Base-by-base conservation (phyloP, 2,797 vertebrate species). In the Liparis tanakae region DNA sequence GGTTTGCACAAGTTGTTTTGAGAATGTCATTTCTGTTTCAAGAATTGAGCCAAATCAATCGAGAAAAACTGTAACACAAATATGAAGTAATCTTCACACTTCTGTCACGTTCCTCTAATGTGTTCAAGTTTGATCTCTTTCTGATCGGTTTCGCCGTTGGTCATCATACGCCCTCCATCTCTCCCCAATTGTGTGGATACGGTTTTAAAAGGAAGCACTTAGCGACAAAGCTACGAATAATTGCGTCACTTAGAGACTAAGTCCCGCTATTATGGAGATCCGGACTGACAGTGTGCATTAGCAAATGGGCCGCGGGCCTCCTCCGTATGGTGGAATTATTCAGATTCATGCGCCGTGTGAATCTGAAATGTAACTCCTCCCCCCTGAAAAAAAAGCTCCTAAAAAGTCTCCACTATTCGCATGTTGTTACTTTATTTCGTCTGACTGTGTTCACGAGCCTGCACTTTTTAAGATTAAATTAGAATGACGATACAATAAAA, bases 191-290 rank as follows among this genome's bases (percentile, higher is more conserved):
- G 80, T 85, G 74, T 76, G 78, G 73, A 76, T 81, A 72, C 63
- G 83, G 60, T 82, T 89, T 86, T 87, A 85, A 89, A 30, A 88
- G 76, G 85, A 88, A 87, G 83, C 88, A 88, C 86, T 90, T 89
- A 80, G 81, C 64, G 73, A 63, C 85, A 78, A 88, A 90, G 84
- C 79, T 86, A 79, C 57, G 53, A 88, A 88, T 88, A 88, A 86
- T 90, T 82, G 74, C 88, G 85, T 87, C 85, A 86, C 83, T 87
- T 85, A 84, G 83, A 86, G 87, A 86, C 87, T 76, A 82, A 81
- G 87, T 85, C 74, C 78, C 50, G 79, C 83, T 82, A 81, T 91
- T 88, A 89, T 87, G 79, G 75, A 89, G 81, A 86, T 87, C 88
- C 83, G 84, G 78, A 65, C 73, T 86, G 85, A 81, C 87, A 59